These are phyloP conservation scores for Spodoptera picta DNA, from an alignment of 2,888 invertebrate genomes.

Conservation along the genomic window DNA sequence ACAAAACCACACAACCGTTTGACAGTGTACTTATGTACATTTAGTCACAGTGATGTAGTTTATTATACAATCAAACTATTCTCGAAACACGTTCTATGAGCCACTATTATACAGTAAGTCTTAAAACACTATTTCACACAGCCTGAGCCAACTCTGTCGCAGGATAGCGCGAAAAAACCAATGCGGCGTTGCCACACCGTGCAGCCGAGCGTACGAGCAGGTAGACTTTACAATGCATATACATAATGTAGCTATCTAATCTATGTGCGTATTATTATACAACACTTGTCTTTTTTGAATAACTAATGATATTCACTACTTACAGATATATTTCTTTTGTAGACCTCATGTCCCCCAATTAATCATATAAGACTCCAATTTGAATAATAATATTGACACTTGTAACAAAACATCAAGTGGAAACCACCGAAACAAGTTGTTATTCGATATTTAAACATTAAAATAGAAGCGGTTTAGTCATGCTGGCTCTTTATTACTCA, in stretches of 20 bases:
- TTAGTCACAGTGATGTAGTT: slow-evolving; percentile 69
- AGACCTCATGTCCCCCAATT: slow-evolving; percentile 80
- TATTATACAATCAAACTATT: slow-evolving; percentile 71
- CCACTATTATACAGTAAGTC: slow-evolving; percentile 68
- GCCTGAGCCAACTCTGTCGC: slow-evolving; percentile 76
- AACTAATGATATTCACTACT: slow-evolving; percentile 62
- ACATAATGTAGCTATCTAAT: slow-evolving; percentile 63
- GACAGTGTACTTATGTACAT: slow-evolving; percentile 61
- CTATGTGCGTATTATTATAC: slow-evolving; percentile 78
- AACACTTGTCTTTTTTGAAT: slow-evolving; percentile 79
- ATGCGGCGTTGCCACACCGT: slow-evolving; percentile 87
- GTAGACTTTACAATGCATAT: slow-evolving; percentile 81
- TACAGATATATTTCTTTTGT: slow-evolving; percentile 41
- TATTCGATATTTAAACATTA: slow-evolving; percentile 1
- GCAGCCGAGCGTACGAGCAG: slow-evolving; percentile 82
- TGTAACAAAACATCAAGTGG: slow-evolving; percentile 33
- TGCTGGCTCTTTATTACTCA: slow-evolving; percentile 12
- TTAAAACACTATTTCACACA: slow-evolving; percentile 75
- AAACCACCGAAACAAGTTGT: background rate
- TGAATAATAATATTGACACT: slow-evolving; percentile 58
- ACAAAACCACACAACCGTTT: slow-evolving; percentile 67
- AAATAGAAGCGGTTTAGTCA: slow-evolving; percentile 3
- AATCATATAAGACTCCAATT: slow-evolving; percentile 74
- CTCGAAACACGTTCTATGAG: slow-evolving; percentile 72
- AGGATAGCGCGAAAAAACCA: slow-evolving; percentile 83